Base-by-base conservation (phyloP, 1,140 invertebrate genomes). In the Thrips palmi region DNA sequence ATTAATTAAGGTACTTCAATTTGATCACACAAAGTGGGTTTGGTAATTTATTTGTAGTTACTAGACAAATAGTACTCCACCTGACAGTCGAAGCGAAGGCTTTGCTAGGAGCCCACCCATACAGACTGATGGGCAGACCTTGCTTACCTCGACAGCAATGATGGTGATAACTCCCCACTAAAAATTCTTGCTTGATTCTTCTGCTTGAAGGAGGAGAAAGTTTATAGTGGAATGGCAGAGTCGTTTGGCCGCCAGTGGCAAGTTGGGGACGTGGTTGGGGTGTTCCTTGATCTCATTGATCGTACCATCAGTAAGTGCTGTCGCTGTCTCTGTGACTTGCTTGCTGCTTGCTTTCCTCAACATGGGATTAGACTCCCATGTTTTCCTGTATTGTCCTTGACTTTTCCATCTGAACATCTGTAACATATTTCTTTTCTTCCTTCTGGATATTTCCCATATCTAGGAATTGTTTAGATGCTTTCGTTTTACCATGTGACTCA, bases 281-380 rank as follows among this genome's bases (percentile, higher is more conserved):
- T 91, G 51, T 92, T 92, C 69, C 75, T 93, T 60, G 88, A 94
- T 71, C 68, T 93, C 55, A 84, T 89, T 68, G 88, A 93, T 69
- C 78, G 80, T 57, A 93, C 87, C 52, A 89, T 94, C 70, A 91
- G 85, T 89, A 85, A 83, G 77, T 68, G 42, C 30, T 32, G 28
- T 2, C n/a, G 10, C 15, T 33, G 2, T 42, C 15, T 15, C 10
- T 4, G 25, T 37, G 22, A 37, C n/a, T 39, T 39, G 14, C 21
- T 39, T 21, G 19, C 11, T 31, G 4, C 7, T 5, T 18, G 33
- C 33, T 32, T 32, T 8, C 10, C 30, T 10, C 15, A 15, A 15
- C n/a, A n/a, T n/a, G n/a, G n/a, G n/a, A n/a, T n/a, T n/a, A n/a
- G 7, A 8, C 24, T 27, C 24, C n/a, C 24, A 8, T n/a, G 7